These are phyloP conservation scores for Drosophila planitibia DNA, from an alignment of 2,888 invertebrate species.

Conservation along the genomic window DNA sequence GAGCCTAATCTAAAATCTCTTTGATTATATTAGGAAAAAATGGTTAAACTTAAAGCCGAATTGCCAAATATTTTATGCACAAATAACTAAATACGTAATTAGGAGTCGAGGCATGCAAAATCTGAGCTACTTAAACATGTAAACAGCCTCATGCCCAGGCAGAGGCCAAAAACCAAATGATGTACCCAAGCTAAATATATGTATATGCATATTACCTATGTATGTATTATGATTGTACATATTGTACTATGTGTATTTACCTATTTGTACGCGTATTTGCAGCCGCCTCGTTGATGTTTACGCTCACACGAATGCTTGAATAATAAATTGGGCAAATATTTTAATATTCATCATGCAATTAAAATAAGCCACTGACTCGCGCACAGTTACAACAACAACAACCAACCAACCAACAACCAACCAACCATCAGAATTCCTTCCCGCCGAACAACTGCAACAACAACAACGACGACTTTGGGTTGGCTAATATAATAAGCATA, in stretches of 20 bases:
- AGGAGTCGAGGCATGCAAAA: conserved; percentile 33
- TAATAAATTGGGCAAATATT: conserved; percentile 83
- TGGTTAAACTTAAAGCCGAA: conserved; percentile 28
- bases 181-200: conserved; percentile 17
- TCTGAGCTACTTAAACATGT: conserved; percentile 59
- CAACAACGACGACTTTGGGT: conserved; percentile 46
- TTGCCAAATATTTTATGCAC: conserved; percentile 56
- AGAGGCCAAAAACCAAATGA: conserved; percentile 38
- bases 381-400: conserved; percentile 26
- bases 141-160: conserved; percentile 31
- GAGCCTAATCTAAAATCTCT: conserved; percentile 8
- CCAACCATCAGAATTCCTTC: conserved; percentile 12
- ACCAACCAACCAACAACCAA: not conserved
- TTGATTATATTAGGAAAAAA: conserved; percentile 15
- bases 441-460: conserved; percentile 1
- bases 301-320: conserved; percentile 71
- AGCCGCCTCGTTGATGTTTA: conserved; percentile 51
- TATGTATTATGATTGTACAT: not conserved
- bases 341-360: conserved; percentile 84
- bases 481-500: conserved; percentile 75
- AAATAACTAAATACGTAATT: conserved; percentile 72
- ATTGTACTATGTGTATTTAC: not conserved
- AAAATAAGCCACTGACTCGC: conserved; percentile 72
- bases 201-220: conserved; percentile 1
- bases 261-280: conserved; percentile 2